Base-by-base conservation (phyloP, 2,888 invertebrate species). In the Nebria salina region DNA sequence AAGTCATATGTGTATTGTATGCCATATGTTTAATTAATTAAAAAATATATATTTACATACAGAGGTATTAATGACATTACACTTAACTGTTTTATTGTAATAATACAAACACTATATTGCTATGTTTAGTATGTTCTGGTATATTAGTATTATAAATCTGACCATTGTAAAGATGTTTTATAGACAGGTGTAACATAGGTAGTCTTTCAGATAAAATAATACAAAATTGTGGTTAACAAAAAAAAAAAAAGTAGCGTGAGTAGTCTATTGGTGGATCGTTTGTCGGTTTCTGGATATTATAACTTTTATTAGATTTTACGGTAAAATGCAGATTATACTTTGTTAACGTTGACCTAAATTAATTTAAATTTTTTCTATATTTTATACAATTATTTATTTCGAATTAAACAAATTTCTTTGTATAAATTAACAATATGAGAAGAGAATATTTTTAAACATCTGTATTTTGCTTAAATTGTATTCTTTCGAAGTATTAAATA, bases 71-170 rank as follows among this genome's bases (percentile, higher is more conserved):
- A 54, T 8, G 54, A 54, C 7, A 54, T 54, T 54, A 54, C 54
- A 54, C 54, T 54, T 54, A 54, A 54, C 34, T 54, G 54, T 54
- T 54, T 54, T 54, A 54, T 54, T 54, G 54, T 54, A 54, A 54
- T 54, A 54, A 54, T 54, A 54, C 4, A 54, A 54, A 13, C 13
- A 54, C 54, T 54, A 54, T 54, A 54, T 54, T 54, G 54, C 54
- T 54, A 54, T 54, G 54, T 54, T 54, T 54, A 54, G 54, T 54
- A 54, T 54, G 54, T 54, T 54, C 54, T 54, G 54, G 54, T 54
- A 54, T 54, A 54, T 54, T 54, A 54, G 54, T 54, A 54, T 54
- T 54, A 54, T 54, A 1, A 54, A 54, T 54, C 54, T 54, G 54
- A 54, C 54, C 54, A 54, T 54, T 54, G 54, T 54, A 54, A 54